A percentile compares a stretch with the other conserved stretches of the same genome.
Conservation (phyloP, 23 tunicate genomes). For the Halocynthia aurantium region DNA sequence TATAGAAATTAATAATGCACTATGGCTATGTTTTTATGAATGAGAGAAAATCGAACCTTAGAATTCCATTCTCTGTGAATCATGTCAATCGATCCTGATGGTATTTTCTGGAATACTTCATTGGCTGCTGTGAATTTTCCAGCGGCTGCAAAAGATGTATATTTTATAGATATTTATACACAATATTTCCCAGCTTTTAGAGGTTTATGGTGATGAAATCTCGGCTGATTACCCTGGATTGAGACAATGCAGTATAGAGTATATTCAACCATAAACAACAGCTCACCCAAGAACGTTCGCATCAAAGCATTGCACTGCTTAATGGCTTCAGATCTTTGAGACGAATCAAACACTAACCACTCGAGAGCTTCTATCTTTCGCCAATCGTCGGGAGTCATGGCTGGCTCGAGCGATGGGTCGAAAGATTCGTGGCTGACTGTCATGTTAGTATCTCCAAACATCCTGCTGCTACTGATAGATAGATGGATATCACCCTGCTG, state of each 20-base stretch:
- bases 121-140: constrained; percentile 57
- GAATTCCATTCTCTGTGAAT: constrained; percentile 50
- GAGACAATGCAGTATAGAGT: no score
- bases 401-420: constrained; percentile 31
- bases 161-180: neutral
- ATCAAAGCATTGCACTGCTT: constrained; percentile 83
- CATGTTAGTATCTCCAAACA: neutral
- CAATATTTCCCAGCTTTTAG: neutral
- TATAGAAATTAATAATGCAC: no score
- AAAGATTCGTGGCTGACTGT: constrained; percentile 15
- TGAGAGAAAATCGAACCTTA: constrained; percentile 9
- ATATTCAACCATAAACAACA: neutral
- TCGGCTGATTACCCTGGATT: no score
- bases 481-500: constrained; percentile 18
- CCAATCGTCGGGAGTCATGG: constrained; percentile 44
- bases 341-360: constrained; percentile 76
- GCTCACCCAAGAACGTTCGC: constrained; percentile 57
- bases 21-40: neutral
- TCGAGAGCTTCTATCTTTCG: constrained; percentile 69
- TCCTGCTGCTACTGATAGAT: neutral
- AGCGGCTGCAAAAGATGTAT: constrained; percentile 24
- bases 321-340: constrained; percentile 79
- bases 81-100: constrained; percentile 54
- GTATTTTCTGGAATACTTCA: constrained; percentile 54
- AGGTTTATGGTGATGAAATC: no score